Evolutionary conservation across 2,888 invertebrate species (phyloP).

Genomic region (Clitarchus hookeri): DNA sequence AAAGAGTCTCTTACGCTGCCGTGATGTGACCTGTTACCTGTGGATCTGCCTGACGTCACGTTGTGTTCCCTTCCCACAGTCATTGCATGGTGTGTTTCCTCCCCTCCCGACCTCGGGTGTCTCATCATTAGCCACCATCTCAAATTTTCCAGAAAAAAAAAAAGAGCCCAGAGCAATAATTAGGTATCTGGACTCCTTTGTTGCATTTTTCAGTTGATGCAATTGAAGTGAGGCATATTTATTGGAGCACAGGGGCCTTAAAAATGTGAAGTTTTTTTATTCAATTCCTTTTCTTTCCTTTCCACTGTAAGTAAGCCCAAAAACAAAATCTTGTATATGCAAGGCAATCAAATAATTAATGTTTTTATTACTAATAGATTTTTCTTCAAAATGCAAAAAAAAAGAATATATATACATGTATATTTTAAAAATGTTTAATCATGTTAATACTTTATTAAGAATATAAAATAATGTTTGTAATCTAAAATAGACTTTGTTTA

Average conservation of each 20-base stretch:
- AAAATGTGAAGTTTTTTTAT: conserved; percentile 32
- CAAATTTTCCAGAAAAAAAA: neutral
- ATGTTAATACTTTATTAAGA: conserved; percentile 39
- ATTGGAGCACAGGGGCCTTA: conserved; percentile 41
- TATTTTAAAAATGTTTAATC: conserved; percentile 35
- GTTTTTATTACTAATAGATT: conserved; percentile 36
- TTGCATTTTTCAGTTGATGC: conserved; percentile 27
- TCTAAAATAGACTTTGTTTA: conserved; percentile 25
- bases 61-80: conserved; percentile 14
- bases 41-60: conserved; percentile 5
- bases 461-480: conserved; percentile 37
- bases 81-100: neutral
- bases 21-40: conserved; percentile 8
- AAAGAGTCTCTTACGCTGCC: neutral
- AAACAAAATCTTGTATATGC: conserved; percentile 37
- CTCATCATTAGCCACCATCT: conserved; percentile 6
- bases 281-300: conserved; percentile 35
- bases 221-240: conserved; percentile 36
- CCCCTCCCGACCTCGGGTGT: conserved; percentile 14
- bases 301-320: conserved; percentile 36
- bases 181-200: conserved; percentile 34
- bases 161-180: conserved; percentile 41
- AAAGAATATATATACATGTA: conserved; percentile 26
- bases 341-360: conserved; percentile 41
- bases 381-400: conserved; percentile 39